Evolutionary conservation across 2,888 invertebrate genomes (phyloP), one percentile per base, ranked within the genome.

Genomic region (Andrena flavipes): DNA sequence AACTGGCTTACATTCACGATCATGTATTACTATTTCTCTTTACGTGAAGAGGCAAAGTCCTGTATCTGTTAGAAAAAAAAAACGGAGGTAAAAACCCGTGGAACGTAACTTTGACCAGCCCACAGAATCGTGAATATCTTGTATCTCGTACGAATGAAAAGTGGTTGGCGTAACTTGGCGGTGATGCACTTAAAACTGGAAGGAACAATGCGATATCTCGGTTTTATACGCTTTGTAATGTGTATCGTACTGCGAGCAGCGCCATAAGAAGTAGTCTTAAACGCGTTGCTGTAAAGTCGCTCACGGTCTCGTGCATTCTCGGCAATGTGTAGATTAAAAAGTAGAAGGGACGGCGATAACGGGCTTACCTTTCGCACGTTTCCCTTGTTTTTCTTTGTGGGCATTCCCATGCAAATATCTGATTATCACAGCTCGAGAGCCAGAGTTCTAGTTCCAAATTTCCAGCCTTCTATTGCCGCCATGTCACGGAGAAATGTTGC

Each of bases 321-420:
- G 33, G 29, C 49, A 63, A 69, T 48, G 64, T 20, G 69, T 29
- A 48, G 70, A 80, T 80, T 71, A 76, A 76, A 76, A 80, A 56
- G 30, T 42, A 62, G 65, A 65, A 65, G 59, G 42, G 42, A 26
- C 64, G 59, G 16, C 54, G 76, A 76, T 80, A 80, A 67, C 76
- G 65, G 63, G 69, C 75, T 79, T 79, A 75, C 56, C 30, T 62
- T 48, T 20, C 54, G 42, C 56, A 10, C 35, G 4, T 42, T 26
- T 42, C 20, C 48, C 33, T 35, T 26, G 23, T 1, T 10, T 63
- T 49, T 48, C 56, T 23, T 33, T 8, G 26, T 23, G 2, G 4
- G n/a, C 59, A 7, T 73, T 63, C 60, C 30, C 48, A 8, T 63
- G 49, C 64, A 16, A 59, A 62, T 35, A 5, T 75, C 7, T n/a